These are phyloP conservation scores for Struthio camelus DNA, from an alignment of 2,113 vertebrate species.

Conservation along the genomic window DNA sequence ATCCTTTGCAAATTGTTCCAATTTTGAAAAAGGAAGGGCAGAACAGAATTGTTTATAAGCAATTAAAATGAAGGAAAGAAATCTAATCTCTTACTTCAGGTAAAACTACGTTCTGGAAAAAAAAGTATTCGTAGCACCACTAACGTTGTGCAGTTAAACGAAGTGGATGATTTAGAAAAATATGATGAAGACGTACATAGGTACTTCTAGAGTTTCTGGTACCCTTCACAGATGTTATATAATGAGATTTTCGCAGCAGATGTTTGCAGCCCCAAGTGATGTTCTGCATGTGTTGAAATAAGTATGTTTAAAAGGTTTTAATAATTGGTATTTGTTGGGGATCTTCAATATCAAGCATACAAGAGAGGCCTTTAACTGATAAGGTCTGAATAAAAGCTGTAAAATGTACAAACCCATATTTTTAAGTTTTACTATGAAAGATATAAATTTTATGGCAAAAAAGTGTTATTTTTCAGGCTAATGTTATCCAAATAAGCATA, in stretches of 20 bases:
- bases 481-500: not conserved
- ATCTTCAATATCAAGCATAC: not conserved
- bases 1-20: not conserved
- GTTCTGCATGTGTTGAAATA: not conserved
- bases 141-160: not conserved
- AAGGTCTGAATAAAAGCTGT: not conserved
- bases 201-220: not conserved
- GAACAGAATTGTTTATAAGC: not conserved
- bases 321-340: not conserved
- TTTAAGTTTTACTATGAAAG: not conserved
- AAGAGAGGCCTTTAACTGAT: not conserved
- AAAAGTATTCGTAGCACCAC: not conserved
- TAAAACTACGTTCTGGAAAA: not conserved
- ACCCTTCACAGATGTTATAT: not conserved
- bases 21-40: not conserved
- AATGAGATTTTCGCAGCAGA: not conserved
- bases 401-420: not conserved
- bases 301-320: not conserved
- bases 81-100: not conserved
- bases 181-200: not conserved
- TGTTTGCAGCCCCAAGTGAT: not conserved
- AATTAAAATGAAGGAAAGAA: not conserved
- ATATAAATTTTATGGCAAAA: not conserved
- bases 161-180: not conserved
- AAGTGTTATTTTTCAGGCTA: not conserved